Base-by-base conservation (phyloP, 2,113 vertebrate genomes). In the Microcebus jonahi region DNA sequence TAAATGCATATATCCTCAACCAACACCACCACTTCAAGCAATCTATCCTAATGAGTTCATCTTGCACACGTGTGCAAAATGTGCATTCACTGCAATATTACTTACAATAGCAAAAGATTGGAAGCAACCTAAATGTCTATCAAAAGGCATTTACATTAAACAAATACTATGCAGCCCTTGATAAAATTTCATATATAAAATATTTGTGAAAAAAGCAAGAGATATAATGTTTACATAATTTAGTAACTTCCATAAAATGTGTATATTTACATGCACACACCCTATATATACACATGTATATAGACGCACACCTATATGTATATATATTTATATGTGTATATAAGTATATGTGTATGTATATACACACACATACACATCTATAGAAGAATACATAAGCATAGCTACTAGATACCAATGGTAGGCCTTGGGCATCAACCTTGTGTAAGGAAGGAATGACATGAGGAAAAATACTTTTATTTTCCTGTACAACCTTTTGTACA, bases 111-210 rank as follows among this genome's bases (percentile, higher is more conserved):
- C 34, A 71, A 82, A 83, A 75, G 45, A 81, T 34, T 85, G 61
- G 6, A 39, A 96, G 65, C 20, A 70, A 80, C 27, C 79, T 88
- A 83, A 55, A 83, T 25, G 25, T 57, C 55, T 70, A 55, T 45
- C 18, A 87, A 55, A 88, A 59, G 6, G 70, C 8, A 67, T 88
- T 85, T 68, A 82, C 13, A 36, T 45, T 80, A 68, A 17, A n/a
- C 4, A 63, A 68, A 65, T 34, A 71, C 4, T 79, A 36, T 14
- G 6, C 4, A 61, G 3, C 9, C 29, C 25, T 73, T 90, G 39
- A 92, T 36, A 81, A 2, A 81, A 76, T 90, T 85, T 94, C 61
- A 94, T 71, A 89, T 57, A 82, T 18, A 31, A 36, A 61, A 55
- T 88, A 42, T 59, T 8, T 65, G 14, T 42, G 18, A 48, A 76